Base-by-base conservation (phyloP, 1,140 invertebrate genomes). In the Brachionus angularis region DNA sequence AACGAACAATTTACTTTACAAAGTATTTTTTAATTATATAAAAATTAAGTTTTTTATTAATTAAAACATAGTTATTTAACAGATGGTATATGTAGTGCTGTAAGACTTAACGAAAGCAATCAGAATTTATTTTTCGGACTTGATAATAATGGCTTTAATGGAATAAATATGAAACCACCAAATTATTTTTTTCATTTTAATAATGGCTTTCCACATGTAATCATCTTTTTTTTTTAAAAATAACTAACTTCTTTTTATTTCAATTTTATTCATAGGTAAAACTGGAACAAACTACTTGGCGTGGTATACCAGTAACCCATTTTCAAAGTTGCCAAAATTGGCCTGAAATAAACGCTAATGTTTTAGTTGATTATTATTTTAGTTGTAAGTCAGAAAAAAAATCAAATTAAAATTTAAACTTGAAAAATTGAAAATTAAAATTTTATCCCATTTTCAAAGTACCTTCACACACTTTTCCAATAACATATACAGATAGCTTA, bases 111-210 rank as follows among this genome's bases (percentile, higher is more conserved):
- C 29, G 62, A 67, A 50, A 46, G 42, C 23, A 14, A 16, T 21
- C 27, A 46, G 33, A 47, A 47, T 50, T 47, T 47, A 34, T 47
- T 47, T 33, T 67, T 67, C 16, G 62, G 62, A 14, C 25, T 67
- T 34, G 29, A 4, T 3, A 34, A 10, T 7, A 29, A 67, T 12
- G 47, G 47, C 10, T n/a, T n/a, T 34, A 67, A 46, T 47, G 36
- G n/a, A 0, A 34, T 34, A 18, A 47, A 47, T 25, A 67, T 67
- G 62, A 16, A 50, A 21, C 42, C 10, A 23, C 36, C 62, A 5
- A 67, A 25, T 67, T 50, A 67, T 23, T 46, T 67, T 29, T 50
- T 67, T 47, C 62, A 67, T 50, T 67, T 67, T 50, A 67, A 67
- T 16, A 67, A 67, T 36, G 62, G 47, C 8, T 44, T 16, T 16